phyloP scores from a whole-genome alignment of 2,797 vertebrate genomes.

The Sebastes itinus region DNA sequence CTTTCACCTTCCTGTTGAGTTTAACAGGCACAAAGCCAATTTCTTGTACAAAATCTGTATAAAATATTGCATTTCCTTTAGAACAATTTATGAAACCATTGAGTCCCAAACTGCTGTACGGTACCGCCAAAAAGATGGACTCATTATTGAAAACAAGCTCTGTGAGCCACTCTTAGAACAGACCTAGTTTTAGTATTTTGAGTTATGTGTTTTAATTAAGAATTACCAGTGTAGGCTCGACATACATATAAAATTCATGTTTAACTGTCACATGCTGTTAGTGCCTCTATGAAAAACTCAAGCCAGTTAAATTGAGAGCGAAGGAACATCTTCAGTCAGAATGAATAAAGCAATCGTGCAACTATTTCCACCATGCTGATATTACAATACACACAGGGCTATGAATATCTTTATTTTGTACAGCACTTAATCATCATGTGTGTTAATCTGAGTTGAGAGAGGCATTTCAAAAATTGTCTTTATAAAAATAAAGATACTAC shows the following conservation, averaged over 20 bases:
- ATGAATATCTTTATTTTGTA: background rate
- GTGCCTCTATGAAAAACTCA: background rate
- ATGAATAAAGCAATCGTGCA: background rate
- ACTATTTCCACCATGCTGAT: background rate
- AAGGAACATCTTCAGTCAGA: background rate
- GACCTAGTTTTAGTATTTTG: background rate
- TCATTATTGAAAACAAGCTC: background rate
- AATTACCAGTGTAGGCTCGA: background rate
- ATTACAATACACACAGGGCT: background rate
- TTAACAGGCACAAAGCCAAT: background rate
- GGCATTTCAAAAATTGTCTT: background rate
- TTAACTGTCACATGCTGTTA: background rate
- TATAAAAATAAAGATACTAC: background rate
- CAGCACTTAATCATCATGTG: background rate
- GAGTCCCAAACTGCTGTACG: background rate
- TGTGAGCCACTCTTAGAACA: background rate
- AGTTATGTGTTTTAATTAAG: background rate
- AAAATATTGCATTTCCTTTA: background rate
- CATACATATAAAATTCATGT: background rate
- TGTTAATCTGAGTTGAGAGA: background rate
- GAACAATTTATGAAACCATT: background rate
- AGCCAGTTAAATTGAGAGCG: background rate
- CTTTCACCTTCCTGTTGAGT: conserved; percentile 2
- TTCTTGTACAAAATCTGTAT: background rate
- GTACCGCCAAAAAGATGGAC: background rate